These are phyloP conservation scores for Campoplex capitator DNA, from an alignment of 2,888 invertebrate species.

Conservation along the genomic window DNA sequence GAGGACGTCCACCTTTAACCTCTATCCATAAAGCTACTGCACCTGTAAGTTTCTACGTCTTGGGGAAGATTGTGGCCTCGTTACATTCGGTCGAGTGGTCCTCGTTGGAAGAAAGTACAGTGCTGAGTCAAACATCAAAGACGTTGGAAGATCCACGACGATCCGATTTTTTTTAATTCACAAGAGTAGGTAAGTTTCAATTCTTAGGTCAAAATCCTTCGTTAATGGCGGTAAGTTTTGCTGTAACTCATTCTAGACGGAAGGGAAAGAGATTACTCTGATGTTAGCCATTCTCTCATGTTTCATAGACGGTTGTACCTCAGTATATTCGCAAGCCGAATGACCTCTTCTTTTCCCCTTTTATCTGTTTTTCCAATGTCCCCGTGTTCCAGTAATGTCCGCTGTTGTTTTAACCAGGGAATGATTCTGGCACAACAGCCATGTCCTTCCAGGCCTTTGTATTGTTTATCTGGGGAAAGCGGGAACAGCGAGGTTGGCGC, in stretches of 20 bases:
- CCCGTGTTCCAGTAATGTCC: slow-evolving; percentile 52
- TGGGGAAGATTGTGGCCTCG: slow-evolving; percentile 20
- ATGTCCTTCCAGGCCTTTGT: slow-evolving; percentile 59
- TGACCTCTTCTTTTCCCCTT: slow-evolving; percentile 21
- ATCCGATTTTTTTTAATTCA: not conserved
- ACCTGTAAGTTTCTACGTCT: slow-evolving; percentile 3
- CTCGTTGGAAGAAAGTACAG: not conserved
- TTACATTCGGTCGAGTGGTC: slow-evolving; percentile 16
- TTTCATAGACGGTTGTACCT: not conserved
- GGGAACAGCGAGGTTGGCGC: slow-evolving; percentile 23
- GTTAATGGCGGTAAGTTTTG: not conserved
- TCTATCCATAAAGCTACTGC: not conserved
- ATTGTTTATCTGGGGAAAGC: slow-evolving; percentile 52
- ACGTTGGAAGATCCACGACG: not conserved
- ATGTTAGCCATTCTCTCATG: not conserved
- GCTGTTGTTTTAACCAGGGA: slow-evolving; percentile 54
- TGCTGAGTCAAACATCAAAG: slow-evolving; percentile 7
- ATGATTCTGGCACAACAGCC: slow-evolving; percentile 30
- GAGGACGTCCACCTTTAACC: slow-evolving; percentile 54
- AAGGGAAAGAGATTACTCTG: slow-evolving; percentile 4
- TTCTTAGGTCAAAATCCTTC: slow-evolving; percentile 7
- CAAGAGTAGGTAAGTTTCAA: not conserved
- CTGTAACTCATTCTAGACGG: not conserved
- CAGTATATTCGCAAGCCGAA: slow-evolving; percentile 21
- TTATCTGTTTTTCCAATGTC: slow-evolving; percentile 40